Evolutionary conservation across 2,113 vertebrate genomes (phyloP).

Genomic region (Opisthocomus hoazin): DNA sequence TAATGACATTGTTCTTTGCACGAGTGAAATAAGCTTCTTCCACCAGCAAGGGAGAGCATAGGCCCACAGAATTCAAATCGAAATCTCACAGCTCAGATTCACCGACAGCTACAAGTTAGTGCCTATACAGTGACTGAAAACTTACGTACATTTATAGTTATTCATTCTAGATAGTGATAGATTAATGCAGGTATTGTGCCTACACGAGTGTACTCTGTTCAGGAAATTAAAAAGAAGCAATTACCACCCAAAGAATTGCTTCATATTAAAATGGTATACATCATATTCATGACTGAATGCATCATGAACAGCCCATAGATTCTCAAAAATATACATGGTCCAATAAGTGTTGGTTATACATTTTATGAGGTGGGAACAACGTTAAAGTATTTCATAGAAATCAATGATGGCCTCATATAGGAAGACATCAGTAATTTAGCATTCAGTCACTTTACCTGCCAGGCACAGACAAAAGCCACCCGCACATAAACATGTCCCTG

Average conservation of each 20-base stretch:
- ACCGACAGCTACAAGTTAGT: not conserved
- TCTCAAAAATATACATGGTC: not conserved
- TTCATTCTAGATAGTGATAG: not conserved
- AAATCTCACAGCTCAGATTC: not conserved
- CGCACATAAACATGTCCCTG: rapidly evolving
- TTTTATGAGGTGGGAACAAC: not conserved
- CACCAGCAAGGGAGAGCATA: not conserved
- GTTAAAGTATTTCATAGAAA: not conserved
- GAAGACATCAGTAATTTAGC: not conserved
- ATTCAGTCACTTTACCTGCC: not conserved
- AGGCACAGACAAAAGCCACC: not conserved
- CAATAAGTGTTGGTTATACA: not conserved
- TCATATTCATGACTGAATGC: not conserved
- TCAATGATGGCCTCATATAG: not conserved
- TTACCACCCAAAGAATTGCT: not conserved
- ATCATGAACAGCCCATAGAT: not conserved
- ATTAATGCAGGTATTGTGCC: not conserved
- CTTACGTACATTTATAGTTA: not conserved
- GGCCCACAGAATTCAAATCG: not conserved
- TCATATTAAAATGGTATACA: not conserved
- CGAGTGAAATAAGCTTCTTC: not conserved
- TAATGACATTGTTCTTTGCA: not conserved
- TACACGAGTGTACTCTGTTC: not conserved
- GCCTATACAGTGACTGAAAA: not conserved
- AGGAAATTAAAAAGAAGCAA: not conserved